Conservation (phyloP, 1,140 invertebrate genomes). For the Drosophila melanogaster region DNA sequence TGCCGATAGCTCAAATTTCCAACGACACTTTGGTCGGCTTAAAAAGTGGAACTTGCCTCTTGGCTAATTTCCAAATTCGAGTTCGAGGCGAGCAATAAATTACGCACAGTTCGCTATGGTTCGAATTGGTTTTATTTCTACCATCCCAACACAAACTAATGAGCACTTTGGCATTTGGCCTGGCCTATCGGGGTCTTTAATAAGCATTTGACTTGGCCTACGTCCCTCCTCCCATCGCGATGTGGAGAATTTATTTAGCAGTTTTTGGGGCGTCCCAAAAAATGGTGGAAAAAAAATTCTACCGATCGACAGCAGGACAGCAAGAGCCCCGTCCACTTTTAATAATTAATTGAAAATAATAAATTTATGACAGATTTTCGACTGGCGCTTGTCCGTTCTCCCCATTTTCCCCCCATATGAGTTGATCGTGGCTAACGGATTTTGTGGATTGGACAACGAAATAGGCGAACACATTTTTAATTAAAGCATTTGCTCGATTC, state of each 20-base stretch:
- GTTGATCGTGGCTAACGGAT: conserved; percentile 62
- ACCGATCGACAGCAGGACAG: conserved; percentile 28
- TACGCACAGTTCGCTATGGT: conserved; percentile 64
- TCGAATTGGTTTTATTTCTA: conserved; percentile 25
- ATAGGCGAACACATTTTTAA: conserved; percentile 79
- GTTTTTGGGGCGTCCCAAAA: conserved; percentile 60
- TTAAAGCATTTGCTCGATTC: conserved; percentile 73
- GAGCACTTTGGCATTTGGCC: conserved; percentile 79
- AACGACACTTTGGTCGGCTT: conserved; percentile 55
- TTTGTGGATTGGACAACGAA: conserved; percentile 30
- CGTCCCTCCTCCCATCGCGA: conserved; percentile 23
- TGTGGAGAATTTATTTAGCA: conserved; percentile 68
- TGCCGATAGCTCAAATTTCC: conserved; percentile 46
- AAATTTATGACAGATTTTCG: conserved; percentile 81
- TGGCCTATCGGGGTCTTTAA: conserved; percentile 53
- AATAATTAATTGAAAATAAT: conserved; percentile 83
- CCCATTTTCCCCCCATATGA: conserved; percentile 36
- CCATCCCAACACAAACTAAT: conserved; percentile 50
- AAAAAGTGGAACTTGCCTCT: conserved; percentile 25
- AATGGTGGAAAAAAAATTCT: conserved; percentile 5
- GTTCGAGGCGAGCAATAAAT: conserved; percentile 66
- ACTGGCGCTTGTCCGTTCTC: conserved; percentile 49
- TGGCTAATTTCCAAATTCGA: conserved; percentile 59
- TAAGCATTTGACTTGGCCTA: conserved; percentile 47
- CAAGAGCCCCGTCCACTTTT: conserved; percentile 19